Evolutionary conservation across 2,888 invertebrate genomes (phyloP), one percentile per base, ranked within the genome.

Genomic region (Abrostola tripartita): DNA sequence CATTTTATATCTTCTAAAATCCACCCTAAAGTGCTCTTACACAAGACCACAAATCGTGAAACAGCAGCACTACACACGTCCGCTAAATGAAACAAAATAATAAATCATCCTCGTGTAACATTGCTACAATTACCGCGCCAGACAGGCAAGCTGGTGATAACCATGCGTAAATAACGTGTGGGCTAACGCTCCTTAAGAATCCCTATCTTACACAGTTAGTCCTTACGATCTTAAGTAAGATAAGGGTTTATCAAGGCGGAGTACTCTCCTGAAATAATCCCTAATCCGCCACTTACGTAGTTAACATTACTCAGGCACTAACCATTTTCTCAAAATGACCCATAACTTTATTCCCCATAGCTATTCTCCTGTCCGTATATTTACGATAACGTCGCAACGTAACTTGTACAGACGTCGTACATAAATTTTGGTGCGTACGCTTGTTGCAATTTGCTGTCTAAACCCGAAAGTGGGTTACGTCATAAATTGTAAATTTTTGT

Each of bases 331-430:
- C 58, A 75, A 71, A 65, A 75, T 65, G 60, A 70, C 78, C 72
- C 79, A 73, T 80, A 68, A 76, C 76, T 79, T 80, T 78, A 80
- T 80, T 60, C 68, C 79, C 81, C 78, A 78, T 71, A 67, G 72
- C 65, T 70, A 54, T 61, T 62, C 80, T 65, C 66, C 61, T 60
- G 65, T 52, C 42, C 67, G 69, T 73, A 70, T 80, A 80, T 79
- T 80, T 79, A 76, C 78, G 79, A 73, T 79, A 80, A 79, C 73
- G 52, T 61, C 59, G 51, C 73, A 56, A 58, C 76, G 66, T 76
- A 71, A 71, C 74, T 74, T 66, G 79, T 76, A 74, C 79, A 79
- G 79, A 67, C 65, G 66, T 78, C 77, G 73, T 68, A 76, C 74
- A 78, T 78, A 78, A 78, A 78, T 78, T 79, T 61, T 38, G 67